These are phyloP conservation scores for Lichenostomus cassidix DNA, from an alignment of 2,113 vertebrate genomes.

Conservation along the genomic window DNA sequence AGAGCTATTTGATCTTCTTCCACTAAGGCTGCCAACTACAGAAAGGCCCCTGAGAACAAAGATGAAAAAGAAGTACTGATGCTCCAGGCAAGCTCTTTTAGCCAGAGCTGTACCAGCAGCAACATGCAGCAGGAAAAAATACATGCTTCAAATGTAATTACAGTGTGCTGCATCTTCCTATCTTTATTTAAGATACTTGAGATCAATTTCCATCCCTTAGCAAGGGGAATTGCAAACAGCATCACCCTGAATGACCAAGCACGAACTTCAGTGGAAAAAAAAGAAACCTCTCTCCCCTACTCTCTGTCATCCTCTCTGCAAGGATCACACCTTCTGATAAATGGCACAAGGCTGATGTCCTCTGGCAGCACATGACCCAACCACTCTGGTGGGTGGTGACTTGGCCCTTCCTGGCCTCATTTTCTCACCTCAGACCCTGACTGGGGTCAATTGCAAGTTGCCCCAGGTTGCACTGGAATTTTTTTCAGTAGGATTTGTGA, in stretches of 20 bases:
- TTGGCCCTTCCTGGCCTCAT: not conserved
- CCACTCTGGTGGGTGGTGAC: fast-evolving
- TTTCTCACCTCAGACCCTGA: not conserved
- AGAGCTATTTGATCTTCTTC: slow-evolving; percentile 25
- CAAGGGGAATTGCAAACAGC: not conserved
- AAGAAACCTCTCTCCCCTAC: not conserved
- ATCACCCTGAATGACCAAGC: fast-evolving
- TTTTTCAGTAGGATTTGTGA: not conserved
- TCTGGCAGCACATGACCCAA: fast-evolving
- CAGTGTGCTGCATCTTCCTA: not conserved
- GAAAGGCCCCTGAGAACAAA: slow-evolving; percentile 31
- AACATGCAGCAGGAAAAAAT: not conserved
- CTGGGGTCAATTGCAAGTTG: fast-evolving
- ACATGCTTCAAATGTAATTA: not conserved
- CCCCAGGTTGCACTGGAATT: fast-evolving
- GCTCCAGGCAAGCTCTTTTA: slow-evolving; percentile 24
- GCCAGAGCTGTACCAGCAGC: not conserved
- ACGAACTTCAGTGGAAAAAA: not conserved
- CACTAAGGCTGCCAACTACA: slow-evolving; percentile 4
- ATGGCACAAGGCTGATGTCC: fast-evolving
- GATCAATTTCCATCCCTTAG: not conserved
- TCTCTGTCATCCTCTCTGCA: not conserved
- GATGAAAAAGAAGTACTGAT: slow-evolving; percentile 35
- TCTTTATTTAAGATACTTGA: not conserved
- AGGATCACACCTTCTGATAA: not conserved